Evolutionary conservation across 2,888 invertebrate species (phyloP).

Genomic region (Euspilapteryx auroguttella): DNA sequence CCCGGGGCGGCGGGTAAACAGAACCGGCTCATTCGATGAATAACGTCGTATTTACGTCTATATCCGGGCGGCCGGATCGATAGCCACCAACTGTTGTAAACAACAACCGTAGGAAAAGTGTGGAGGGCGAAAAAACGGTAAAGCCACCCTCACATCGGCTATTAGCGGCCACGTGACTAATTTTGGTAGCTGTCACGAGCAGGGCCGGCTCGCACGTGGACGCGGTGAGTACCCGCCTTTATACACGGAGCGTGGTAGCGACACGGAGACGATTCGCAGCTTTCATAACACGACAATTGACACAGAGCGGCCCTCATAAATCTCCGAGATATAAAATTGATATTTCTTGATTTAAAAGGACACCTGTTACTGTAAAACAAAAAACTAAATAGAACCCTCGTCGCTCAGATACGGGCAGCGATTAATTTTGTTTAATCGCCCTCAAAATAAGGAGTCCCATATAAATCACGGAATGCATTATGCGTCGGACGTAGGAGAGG

Average conservation of each 20-base stretch:
- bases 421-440: constrained; percentile 43
- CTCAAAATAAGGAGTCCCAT: constrained; percentile 24
- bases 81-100: constrained; percentile 55
- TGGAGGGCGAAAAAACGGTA: constrained; percentile 36
- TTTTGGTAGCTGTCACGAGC: constrained; percentile 54
- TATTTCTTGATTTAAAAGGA: no score
- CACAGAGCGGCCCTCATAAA: not conserved
- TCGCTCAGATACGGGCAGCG: constrained; percentile 14
- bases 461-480: constrained; percentile 52
- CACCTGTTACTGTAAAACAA: not conserved
- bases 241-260: no score
- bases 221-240: constrained; percentile 8
- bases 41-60: constrained; percentile 38
- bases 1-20: constrained; percentile 25
- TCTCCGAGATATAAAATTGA: no score
- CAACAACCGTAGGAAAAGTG: constrained; percentile 24
- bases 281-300: not conserved
- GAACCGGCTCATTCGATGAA: constrained; percentile 25
- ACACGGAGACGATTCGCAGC: not conserved
- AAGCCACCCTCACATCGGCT: constrained; percentile 33
- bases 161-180: constrained; percentile 57
- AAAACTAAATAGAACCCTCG: not conserved
- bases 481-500: constrained; percentile 19
- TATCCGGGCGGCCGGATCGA: constrained; percentile 37
- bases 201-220: constrained; percentile 33